These are phyloP conservation scores for Mycteria americana DNA, from an alignment of 2,797 vertebrate species.

Conservation along the genomic window DNA sequence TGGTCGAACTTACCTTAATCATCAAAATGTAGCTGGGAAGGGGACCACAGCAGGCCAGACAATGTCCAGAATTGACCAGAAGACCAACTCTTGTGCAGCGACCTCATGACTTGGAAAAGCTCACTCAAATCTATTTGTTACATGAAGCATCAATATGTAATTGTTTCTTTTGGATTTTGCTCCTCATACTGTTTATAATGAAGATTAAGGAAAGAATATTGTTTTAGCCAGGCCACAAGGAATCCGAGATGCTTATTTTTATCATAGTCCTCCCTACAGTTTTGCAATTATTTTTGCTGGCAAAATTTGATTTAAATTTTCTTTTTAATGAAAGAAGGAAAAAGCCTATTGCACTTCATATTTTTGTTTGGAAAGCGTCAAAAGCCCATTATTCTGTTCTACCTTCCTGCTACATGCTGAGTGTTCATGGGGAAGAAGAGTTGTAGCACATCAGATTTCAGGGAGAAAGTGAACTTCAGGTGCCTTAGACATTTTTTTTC, in stretches of 20 bases:
- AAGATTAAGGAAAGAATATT: neutral
- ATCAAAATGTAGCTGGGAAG: neutral
- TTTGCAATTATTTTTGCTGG: slow-evolving; percentile 36
- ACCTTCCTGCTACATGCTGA: neutral
- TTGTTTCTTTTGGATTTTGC: neutral
- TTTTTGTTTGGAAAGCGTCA: neutral
- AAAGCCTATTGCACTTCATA: neutral
- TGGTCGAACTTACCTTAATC: neutral
- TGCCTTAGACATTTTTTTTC: neutral
- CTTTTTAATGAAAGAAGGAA: neutral
- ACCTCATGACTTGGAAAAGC: neutral
- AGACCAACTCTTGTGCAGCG: neutral
- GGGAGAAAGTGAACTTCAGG: neutral
- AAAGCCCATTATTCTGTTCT: neutral
- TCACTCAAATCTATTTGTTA: neutral
- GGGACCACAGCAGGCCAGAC: neutral
- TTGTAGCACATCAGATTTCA: neutral
- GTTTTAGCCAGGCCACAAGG: slow-evolving; percentile 11
- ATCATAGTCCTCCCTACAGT: neutral
- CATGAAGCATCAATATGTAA: neutral
- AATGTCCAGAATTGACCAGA: neutral
- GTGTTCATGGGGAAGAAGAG: neutral
- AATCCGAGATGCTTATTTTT: slow-evolving; percentile 41
- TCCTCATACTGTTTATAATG: neutral
- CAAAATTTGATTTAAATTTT: slow-evolving; percentile 3